phyloP scores from a whole-genome alignment of 1,140 invertebrate genomes.

The Ridgeia piscesae region DNA sequence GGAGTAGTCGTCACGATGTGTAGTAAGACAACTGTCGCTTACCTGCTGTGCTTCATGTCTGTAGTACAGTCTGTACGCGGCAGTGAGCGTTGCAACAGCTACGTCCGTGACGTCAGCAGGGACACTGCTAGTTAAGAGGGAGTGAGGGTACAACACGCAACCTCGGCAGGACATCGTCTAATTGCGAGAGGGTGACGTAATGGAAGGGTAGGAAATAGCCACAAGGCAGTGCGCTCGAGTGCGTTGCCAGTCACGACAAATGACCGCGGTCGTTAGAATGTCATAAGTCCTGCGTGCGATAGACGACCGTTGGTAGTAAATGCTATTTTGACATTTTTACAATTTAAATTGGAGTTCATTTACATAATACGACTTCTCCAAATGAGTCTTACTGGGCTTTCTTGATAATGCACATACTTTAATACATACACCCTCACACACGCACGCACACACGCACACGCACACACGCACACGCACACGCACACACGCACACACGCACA shows the following conservation, averaged over 20 bases:
- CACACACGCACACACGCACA: too few relatives aligned
- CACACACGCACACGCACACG: too few relatives aligned
- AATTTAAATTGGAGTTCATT: too few relatives aligned
- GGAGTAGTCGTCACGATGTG: too few relatives aligned
- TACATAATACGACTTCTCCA: too few relatives aligned
- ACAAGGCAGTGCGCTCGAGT: neutral
- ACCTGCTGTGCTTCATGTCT: neutral
- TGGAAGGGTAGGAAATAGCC: neutral
- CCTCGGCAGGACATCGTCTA: neutral
- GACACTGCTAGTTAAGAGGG: neutral
- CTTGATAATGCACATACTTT: too few relatives aligned
- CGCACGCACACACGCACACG: too few relatives aligned
- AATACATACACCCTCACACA: too few relatives aligned
- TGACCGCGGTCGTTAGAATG: neutral
- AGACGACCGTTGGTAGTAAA: too few relatives aligned
- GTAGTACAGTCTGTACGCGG: too few relatives aligned
- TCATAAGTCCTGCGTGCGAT: neutral
- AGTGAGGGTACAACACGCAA: neutral
- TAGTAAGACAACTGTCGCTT: neutral
- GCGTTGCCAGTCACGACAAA: neutral
- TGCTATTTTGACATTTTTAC: too few relatives aligned
- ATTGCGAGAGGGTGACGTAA: neutral
- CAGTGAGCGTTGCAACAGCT: neutral
- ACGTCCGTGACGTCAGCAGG: neutral
- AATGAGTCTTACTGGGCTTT: too few relatives aligned